Evolutionary conservation across 1,140 invertebrate species (phyloP).

Genomic region (Mylabris phalerata): DNA sequence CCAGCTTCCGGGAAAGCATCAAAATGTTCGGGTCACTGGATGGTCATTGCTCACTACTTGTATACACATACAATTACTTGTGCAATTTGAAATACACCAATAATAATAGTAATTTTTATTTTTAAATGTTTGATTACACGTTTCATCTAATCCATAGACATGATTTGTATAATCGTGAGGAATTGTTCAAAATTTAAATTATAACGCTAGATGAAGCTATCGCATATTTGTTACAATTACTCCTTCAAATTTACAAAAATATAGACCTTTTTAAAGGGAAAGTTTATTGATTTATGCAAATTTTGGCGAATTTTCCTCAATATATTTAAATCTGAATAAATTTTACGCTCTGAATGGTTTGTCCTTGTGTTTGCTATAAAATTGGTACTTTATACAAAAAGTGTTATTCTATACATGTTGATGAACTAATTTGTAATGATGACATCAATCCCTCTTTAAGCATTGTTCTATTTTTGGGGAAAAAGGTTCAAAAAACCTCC

Average conservation of each 20-base stretch:
- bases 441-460: conserved; percentile 4
- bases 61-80: conserved; percentile 10
- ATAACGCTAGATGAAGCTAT: no score
- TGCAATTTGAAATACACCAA: conserved; percentile 17
- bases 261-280: neutral
- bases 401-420: conserved; percentile 8
- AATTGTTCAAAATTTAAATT: neutral
- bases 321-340: neutral
- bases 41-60: conserved; percentile 35
- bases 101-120: no score
- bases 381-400: neutral
- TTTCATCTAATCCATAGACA: no score
- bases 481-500: neutral
- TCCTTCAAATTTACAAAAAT: no score
- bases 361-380: conserved; percentile 17
- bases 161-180: neutral
- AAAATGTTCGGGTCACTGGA: conserved; percentile 34
- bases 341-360: conserved; percentile 17
- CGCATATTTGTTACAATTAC: no score
- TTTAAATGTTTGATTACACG: no score
- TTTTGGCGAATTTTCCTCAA: no score
- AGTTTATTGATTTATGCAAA: neutral
- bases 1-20: conserved; percentile 36
- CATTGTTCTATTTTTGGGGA: conserved; percentile 16
- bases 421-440: conserved; percentile 17